phyloP scores from a whole-genome alignment of 1,140 invertebrate species.

The Heliconius hewitsoni region DNA sequence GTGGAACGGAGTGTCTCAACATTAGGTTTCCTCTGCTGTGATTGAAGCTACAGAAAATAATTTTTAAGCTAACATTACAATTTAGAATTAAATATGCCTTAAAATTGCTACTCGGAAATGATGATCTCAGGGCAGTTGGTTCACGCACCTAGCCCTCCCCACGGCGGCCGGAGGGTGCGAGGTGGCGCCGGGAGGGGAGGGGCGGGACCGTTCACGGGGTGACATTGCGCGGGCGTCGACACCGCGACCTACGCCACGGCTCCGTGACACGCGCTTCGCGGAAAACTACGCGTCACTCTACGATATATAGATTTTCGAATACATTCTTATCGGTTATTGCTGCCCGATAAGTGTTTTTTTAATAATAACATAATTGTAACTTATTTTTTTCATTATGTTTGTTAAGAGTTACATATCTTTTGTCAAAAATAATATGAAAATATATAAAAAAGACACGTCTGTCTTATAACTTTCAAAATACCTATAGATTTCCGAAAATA shows the following conservation, averaged over 20 bases:
- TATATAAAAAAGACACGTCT: not conserved
- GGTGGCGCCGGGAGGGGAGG: conserved; percentile 11
- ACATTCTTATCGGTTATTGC: conserved; percentile 18
- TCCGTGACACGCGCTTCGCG: conserved; percentile 46
- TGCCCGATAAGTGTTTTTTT: not conserved
- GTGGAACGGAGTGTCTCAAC: too few relatives aligned
- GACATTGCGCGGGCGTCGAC: conserved; percentile 75
- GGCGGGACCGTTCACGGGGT: conserved; percentile 53
- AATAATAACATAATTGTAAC: not conserved
- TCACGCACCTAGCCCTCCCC: conserved; percentile 42
- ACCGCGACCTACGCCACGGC: conserved; percentile 69
- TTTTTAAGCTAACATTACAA: too few relatives aligned
- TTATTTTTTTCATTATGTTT: not conserved
- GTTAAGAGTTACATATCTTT: not conserved
- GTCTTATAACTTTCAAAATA: not conserved
- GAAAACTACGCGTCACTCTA: conserved; percentile 43
- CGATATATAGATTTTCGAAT: conserved; percentile 24
- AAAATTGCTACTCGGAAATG: conserved; percentile 61
- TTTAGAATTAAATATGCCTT: conserved; percentile 42
- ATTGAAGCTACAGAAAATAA: too few relatives aligned
- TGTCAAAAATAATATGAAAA: not conserved
- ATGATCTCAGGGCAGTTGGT: conserved; percentile 52
- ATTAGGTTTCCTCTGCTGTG: not conserved
- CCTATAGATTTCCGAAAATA: not conserved
- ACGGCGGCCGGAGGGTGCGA: conserved; percentile 13